phyloP scores from a whole-genome alignment of 2,888 invertebrate genomes.

The Stegana nigrithorax region DNA sequence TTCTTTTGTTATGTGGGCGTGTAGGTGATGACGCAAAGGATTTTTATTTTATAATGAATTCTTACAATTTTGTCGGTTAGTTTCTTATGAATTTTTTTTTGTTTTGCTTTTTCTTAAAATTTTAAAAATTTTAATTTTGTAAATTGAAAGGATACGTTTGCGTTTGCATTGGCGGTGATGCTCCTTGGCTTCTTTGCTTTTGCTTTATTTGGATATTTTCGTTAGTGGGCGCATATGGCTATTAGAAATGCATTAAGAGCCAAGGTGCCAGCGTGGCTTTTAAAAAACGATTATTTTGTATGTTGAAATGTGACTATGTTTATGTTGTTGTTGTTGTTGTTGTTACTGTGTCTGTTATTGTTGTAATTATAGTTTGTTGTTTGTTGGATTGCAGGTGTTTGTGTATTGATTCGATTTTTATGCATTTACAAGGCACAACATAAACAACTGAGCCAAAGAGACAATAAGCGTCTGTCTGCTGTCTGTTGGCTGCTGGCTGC shows the following conservation, averaged over 20 bases:
- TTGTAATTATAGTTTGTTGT: no score
- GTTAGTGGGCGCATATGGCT: slow-evolving; percentile 14
- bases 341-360: background rate
- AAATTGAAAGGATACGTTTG: slow-evolving; percentile 32
- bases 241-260: slow-evolving; percentile 55
- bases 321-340: slow-evolving; percentile 1
- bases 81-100: no score
- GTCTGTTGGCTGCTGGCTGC: background rate
- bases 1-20: slow-evolving; percentile 42
- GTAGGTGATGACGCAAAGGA: slow-evolving; percentile 59
- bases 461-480: no score
- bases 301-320: slow-evolving; percentile 17
- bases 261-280: slow-evolving; percentile 39
- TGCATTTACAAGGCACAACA: slow-evolving; percentile 15
- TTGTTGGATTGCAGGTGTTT: slow-evolving; percentile 21
- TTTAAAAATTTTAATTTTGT: slow-evolving; percentile 35
- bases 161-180: no score
- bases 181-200: no score
- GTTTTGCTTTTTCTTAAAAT: no score
- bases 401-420: slow-evolving; percentile 48
- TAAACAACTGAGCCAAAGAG: background rate
- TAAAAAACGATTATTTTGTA: slow-evolving; percentile 51
- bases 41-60: no score
- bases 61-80: no score
- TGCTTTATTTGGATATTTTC: no score